A percentile compares a stretch with the other conserved stretches of the same genome.
Evolutionary conservation across 2,797 vertebrate genomes (phyloP).

Genomic region (Percopsis omiscomaycus): DNA sequence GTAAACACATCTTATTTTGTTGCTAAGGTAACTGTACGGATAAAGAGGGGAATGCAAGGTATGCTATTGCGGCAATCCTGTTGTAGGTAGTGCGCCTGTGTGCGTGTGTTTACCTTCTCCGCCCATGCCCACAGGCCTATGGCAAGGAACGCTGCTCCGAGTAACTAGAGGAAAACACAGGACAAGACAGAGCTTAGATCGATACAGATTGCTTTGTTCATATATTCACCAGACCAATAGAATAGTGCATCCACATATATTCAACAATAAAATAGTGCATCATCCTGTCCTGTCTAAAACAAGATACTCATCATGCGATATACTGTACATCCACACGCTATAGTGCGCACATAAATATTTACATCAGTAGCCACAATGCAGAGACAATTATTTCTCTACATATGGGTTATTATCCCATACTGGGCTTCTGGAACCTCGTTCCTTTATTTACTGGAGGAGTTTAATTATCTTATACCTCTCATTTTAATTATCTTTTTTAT

Average conservation of each 20-base stretch:
- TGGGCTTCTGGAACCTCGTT: no score
- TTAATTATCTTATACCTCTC: no score
- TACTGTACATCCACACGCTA: no score
- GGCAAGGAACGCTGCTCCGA: constrained; percentile 88
- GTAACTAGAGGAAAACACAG: constrained; percentile 81
- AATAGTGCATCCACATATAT: neutral
- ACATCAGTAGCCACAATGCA: no score
- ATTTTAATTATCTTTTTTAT: neutral
- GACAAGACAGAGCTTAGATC: constrained; percentile 31
- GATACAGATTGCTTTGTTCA: neutral
- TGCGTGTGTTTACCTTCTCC: constrained; percentile 84
- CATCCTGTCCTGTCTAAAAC: no score
- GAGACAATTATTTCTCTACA: no score
- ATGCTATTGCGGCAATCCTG: constrained; percentile 37
- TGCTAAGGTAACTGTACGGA: constrained; percentile 25
- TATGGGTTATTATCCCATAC: no score
- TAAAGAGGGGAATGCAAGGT: constrained; percentile 54
- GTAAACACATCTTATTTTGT: neutral
- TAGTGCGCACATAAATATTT: no score
- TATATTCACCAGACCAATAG: neutral
- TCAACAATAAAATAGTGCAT: neutral
- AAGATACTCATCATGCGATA: no score
- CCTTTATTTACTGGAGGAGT: no score
- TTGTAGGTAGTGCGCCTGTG: constrained; percentile 16
- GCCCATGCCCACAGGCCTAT: constrained; percentile 95